phyloP scores from a whole-genome alignment of 2,113 vertebrate genomes.

The Otis tarda region DNA sequence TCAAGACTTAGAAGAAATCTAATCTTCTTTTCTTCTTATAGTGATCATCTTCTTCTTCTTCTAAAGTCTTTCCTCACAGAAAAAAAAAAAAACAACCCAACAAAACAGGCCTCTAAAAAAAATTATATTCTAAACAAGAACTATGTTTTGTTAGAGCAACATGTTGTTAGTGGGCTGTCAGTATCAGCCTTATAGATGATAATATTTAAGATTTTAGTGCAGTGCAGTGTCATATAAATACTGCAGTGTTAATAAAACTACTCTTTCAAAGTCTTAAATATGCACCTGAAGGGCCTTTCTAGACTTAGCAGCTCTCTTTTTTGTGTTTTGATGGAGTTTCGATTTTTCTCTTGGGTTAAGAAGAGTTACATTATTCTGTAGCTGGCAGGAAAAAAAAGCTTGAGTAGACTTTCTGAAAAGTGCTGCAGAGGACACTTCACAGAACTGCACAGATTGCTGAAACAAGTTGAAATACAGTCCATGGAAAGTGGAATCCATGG shows the following conservation, averaged over 20 bases:
- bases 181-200: not conserved
- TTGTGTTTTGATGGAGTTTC: not conserved
- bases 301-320: not conserved
- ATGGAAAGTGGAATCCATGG: not conserved
- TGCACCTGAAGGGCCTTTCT: not conserved
- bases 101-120: not conserved
- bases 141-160: not conserved
- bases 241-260: not conserved
- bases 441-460: not conserved
- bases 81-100: not conserved
- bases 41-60: not conserved
- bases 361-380: not conserved
- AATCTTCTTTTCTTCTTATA: not conserved
- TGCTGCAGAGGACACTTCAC: not conserved
- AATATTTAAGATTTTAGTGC: not conserved
- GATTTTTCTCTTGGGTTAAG: not conserved
- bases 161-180: not conserved
- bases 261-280: not conserved
- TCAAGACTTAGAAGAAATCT: not conserved
- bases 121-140: not conserved
- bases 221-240: not conserved
- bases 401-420: not conserved
- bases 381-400: not conserved
- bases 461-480: not conserved
- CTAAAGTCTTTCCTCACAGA: not conserved